A percentile compares a stretch with the other conserved stretches of the same genome.
Conservation (phyloP, 30 jellyfish, hydroid and myxozoan species). For the Cassiopea xamachana region DNA sequence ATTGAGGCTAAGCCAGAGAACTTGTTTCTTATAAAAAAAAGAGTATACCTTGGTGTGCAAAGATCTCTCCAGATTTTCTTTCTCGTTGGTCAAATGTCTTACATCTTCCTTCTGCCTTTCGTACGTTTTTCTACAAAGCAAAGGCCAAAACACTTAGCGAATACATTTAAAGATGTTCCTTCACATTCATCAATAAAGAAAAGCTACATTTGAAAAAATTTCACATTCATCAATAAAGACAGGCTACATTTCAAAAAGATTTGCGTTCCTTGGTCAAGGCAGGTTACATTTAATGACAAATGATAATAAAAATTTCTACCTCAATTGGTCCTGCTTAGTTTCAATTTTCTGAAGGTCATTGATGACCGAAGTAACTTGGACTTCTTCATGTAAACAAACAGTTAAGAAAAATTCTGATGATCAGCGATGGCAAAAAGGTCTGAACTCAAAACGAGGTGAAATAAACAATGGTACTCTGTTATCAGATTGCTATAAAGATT, state of each 20-base stretch:
- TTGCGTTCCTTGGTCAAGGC: no score
- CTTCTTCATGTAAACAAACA: conserved; percentile 57
- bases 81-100: conserved; percentile 69
- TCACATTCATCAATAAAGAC: no score
- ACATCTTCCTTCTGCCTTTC: conserved; percentile 91
- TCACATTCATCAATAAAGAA: no score
- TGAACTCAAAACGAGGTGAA: no score
- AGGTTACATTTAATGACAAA: neutral
- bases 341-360: conserved; percentile 82
- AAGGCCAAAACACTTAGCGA: neutral
- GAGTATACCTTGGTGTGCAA: conserved; percentile 74
- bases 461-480: no score
- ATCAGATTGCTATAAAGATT: no score
- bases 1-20: no score
- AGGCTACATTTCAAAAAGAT: no score
- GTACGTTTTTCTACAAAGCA: conserved; percentile 74
- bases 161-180: neutral
- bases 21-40: no score
- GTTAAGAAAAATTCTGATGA: conserved; percentile 3
- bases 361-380: conserved; percentile 74
- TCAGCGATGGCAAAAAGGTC: neutral
- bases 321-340: conserved; percentile 86
- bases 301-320: conserved; percentile 25
- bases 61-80: conserved; percentile 62
- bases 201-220: no score